phyloP scores from a whole-genome alignment of 2,113 vertebrate species.

The Nettapus auritus region DNA sequence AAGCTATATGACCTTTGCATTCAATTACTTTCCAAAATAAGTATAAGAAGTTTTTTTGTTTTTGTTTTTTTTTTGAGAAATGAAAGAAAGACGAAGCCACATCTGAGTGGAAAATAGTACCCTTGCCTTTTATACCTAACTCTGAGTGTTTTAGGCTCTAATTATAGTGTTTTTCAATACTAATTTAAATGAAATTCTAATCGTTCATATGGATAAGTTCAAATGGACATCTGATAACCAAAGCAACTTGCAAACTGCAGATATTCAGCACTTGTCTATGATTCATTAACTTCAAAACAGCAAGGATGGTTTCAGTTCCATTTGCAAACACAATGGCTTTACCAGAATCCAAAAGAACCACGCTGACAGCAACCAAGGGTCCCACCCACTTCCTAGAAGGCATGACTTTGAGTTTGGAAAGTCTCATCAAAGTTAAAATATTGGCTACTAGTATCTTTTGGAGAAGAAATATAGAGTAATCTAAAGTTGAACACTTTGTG shows the following conservation, averaged over 20 bases:
- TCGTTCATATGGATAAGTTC: background rate
- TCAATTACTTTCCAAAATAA: background rate
- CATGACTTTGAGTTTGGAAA: background rate
- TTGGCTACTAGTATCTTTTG: accelerated
- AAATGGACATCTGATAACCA: background rate
- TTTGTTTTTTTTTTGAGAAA: background rate
- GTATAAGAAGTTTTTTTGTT: background rate
- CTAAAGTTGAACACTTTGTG: accelerated
- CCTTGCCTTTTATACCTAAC: background rate
- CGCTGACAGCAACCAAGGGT: background rate
- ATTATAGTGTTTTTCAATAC: background rate
- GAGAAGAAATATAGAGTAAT: background rate
- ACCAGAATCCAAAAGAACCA: background rate
- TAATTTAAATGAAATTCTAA: background rate
- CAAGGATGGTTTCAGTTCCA: background rate
- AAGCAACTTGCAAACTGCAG: background rate
- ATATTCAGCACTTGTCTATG: background rate
- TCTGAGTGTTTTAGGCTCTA: background rate
- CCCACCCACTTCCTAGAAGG: background rate
- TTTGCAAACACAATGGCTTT: background rate
- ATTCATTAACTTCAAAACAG: background rate
- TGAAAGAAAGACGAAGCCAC: background rate
- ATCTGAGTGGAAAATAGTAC: background rate
- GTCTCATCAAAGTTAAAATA: background rate
- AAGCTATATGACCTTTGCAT: background rate